A percentile compares a stretch with the other conserved stretches of the same genome.
Conservation (phyloP, 2,113 vertebrate genomes). For the Rafetus swinhoei region DNA sequence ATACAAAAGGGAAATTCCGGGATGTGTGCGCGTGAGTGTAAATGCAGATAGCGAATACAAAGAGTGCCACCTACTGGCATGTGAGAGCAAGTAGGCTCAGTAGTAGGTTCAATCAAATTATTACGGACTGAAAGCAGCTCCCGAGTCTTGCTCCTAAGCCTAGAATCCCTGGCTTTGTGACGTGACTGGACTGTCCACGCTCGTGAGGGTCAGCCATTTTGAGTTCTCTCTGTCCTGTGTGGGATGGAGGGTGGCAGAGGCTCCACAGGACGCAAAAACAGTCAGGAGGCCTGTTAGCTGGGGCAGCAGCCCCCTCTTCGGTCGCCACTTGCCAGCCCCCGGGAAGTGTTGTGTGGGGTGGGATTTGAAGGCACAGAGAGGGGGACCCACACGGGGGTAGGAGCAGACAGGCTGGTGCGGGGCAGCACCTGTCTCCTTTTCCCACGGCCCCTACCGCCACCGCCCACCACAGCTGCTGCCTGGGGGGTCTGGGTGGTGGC, state of each 20-base stretch:
- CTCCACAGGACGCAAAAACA: background rate
- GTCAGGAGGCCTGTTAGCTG: background rate
- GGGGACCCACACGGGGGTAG: background rate
- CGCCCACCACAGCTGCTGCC: too few species aligned
- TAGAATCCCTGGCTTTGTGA: background rate
- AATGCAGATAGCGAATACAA: background rate
- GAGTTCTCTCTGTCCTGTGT: background rate
- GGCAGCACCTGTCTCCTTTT: too few species aligned
- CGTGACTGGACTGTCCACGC: background rate
- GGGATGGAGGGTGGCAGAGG: background rate
- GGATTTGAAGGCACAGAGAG: background rate
- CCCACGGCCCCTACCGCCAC: too few species aligned
- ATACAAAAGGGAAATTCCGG: background rate
- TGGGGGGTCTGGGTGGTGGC: too few species aligned
- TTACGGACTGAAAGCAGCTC: background rate
- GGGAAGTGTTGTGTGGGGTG: background rate
- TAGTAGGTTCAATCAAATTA: background rate
- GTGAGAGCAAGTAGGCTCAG: background rate
- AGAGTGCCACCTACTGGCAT: background rate
- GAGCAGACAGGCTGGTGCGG: background rate
- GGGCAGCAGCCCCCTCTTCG: background rate
- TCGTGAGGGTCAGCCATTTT: background rate
- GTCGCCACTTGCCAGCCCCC: too few species aligned
- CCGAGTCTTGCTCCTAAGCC: background rate
- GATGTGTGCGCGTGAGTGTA: background rate